These are phyloP conservation scores for Tethea ocularis DNA, from an alignment of 2,888 invertebrate genomes.

Conservation along the genomic window DNA sequence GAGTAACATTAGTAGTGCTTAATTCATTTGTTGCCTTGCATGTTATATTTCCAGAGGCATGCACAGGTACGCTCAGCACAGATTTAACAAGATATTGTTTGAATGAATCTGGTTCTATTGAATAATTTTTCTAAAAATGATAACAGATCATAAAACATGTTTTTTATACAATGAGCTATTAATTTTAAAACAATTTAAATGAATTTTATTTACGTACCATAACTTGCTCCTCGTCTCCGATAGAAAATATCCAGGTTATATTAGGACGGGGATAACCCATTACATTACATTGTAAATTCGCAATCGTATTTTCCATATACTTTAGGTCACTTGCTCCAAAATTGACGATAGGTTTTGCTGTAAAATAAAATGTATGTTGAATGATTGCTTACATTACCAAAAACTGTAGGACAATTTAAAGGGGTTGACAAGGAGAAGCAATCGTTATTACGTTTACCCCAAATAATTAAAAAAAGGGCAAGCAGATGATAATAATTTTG, in stretches of 20 bases:
- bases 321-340: constrained; percentile 43
- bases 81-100: neutral
- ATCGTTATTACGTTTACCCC: no score
- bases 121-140: neutral
- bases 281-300: constrained; percentile 53
- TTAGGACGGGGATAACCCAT: constrained; percentile 59
- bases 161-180: no score
- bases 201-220: constrained; percentile 32
- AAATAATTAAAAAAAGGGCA: no score
- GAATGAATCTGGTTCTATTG: neutral
- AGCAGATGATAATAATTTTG: no score
- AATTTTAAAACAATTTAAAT: neutral
- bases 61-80: constrained; percentile 27
- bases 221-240: constrained; percentile 25
- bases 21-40: constrained; percentile 51
- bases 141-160: no score
- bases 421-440: no score
- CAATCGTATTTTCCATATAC: constrained; percentile 35
- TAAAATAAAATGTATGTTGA: constrained; percentile 21
- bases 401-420: no score
- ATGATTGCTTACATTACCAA: no score
- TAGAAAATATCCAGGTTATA: constrained; percentile 57
- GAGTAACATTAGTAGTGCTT: constrained; percentile 16
- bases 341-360: constrained; percentile 52
- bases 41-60: constrained; percentile 50